Evolutionary conservation across 1,140 invertebrate species (phyloP), one percentile per base, ranked within the genome.

Genomic region (Mylabris phalerata): DNA sequence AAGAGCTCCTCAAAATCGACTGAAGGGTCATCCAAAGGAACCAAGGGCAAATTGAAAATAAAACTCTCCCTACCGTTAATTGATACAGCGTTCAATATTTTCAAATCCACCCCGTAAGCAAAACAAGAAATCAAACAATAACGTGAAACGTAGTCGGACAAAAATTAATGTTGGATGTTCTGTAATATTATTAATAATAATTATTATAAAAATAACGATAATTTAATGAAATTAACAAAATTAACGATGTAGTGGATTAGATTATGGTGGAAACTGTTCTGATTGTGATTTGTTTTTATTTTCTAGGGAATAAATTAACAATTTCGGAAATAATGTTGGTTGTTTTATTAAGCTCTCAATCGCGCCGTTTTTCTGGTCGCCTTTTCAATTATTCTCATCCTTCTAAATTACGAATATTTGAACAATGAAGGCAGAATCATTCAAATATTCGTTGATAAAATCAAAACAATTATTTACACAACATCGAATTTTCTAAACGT

Each of bases 91-190:
- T 56, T 42, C 48, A 32, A 56, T 56, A 56, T 56, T 48, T 48
- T 48, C 46, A 25, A 32, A 32, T 7, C 32, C 4, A 32, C 19
- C 19, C 19, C 1, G 19, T 19, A 19, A 0, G 7, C 2, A 32
- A 32, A 5, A 5, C 32, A 32, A 4, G 32, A 32, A 5, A 7
- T 32, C 2, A 7, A 32, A 32, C 27, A 26, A 48, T 48, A 7
- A 56, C 39, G 43, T 40, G 11, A 50, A 24, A 50, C 9, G 38
- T 55, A 19, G 45, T 55, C 44, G 52, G 7, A 32, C 32, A 32
- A 48, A 48, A 48, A 48, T 56, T 56, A 56, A 56, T 56, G 54
- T 56, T 56, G 47, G 47, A 56, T 56, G 54, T 56, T 56, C 44
- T 56, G 45, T 56, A 56, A 42, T 32, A 19, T 19, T 19, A 25